Base-by-base conservation (phyloP, 2,888 invertebrate genomes). In the Heliconius ethilla region DNA sequence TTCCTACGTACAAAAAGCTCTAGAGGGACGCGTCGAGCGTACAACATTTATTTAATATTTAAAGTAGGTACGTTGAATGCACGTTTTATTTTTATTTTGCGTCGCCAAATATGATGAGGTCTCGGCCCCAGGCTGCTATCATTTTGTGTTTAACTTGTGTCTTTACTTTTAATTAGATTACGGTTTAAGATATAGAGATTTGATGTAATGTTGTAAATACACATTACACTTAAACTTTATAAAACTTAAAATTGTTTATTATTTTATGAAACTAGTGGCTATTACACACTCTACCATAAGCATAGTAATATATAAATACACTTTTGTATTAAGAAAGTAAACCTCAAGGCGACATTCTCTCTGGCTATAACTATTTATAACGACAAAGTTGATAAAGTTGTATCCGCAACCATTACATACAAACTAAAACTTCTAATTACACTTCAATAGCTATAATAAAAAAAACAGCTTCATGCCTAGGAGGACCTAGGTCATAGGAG, bases 101-200 rank as follows among this genome's bases (percentile, higher is more conserved):
- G 74, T 63, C 40, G 63, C 74, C 78, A 78, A 78, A 78, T 78
- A 75, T 78, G 78, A 78, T 75, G 75, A 78, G 78, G 75, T 74
- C 75, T 78, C 59, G 77, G 69, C 69, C 70, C 63, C 70, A 70
- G 70, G 63, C 70, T 27, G 63, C 45, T 37, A 77, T 74, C 62
- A 70, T 65, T 63, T 63, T 75, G 63, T 75, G 70, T 18, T 29
- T 70, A 55, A 55, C 13, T 51, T 51, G 18, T 51, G 70, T 29
- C 37, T 73, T 18, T 37, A 74, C 27, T 74, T 45, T 74, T 40
- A 74, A 63, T 63, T 74, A 63, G 74, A 74, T 74, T 74, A 63
- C 73, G 15, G 10, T 29, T 63, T 25, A 55, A 70, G 22, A 33
- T 13, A 33, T n/a, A 55, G 4, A 70, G 11, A n/a, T 27, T n/a